Conservation (phyloP, 1,140 invertebrate genomes). For the Periplaneta americana region DNA sequence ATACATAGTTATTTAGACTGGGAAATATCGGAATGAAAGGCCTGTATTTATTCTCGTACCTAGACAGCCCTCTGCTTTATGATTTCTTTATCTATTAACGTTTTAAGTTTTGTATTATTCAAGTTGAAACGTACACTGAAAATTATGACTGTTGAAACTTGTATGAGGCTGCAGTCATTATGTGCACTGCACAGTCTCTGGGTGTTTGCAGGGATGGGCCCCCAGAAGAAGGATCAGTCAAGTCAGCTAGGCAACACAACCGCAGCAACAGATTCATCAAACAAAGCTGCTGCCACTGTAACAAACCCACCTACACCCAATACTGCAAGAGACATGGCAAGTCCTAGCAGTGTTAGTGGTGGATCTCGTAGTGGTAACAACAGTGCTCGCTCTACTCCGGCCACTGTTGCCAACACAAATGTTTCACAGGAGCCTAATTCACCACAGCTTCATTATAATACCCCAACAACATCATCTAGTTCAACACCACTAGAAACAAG, state of each 20-base stretch:
- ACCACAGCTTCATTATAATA: background rate
- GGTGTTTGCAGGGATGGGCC: background rate
- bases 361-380: conserved; percentile 16
- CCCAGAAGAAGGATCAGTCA: background rate
- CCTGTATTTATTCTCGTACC: too few species aligned
- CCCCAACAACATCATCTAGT: background rate
- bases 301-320: conserved; percentile 20
- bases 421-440: background rate
- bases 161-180: conserved; percentile 4
- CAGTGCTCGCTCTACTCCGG: conserved; percentile 17
- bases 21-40: too few species aligned
- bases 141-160: too few species aligned
- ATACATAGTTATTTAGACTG: too few species aligned
- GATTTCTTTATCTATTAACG: too few species aligned
- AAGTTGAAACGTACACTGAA: too few species aligned
- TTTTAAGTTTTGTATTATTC: too few species aligned
- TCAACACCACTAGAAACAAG: background rate
- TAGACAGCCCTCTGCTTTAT: too few species aligned
- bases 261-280: conserved; percentile 26
- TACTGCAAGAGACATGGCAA: background rate
- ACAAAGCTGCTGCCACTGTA: conserved; percentile 27
- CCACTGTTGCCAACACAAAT: background rate
- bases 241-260: conserved; percentile 20
- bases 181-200: conserved; percentile 22
- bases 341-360: conserved; percentile 6